A percentile compares a stretch with the other conserved stretches of the same genome.
Conservation (phyloP, 2,888 invertebrate species). For the Mythimna ferrago region DNA sequence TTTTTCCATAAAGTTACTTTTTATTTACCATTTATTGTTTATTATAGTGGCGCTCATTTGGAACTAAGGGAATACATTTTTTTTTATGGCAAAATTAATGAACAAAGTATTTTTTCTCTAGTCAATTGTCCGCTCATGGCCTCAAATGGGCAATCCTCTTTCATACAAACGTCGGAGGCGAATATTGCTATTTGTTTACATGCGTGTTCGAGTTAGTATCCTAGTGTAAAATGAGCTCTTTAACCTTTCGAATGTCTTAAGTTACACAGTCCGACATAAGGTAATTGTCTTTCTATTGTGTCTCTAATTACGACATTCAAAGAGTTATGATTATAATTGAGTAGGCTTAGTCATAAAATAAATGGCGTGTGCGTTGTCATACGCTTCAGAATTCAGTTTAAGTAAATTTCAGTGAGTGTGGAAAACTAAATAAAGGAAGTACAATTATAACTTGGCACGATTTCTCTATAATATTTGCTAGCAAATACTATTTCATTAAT, state of each 20-base stretch:
- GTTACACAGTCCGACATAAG: too few relatives aligned
- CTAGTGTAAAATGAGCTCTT: constrained; percentile 15
- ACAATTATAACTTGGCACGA: background rate
- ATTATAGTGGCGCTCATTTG: too few relatives aligned
- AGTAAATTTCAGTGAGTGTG: background rate
- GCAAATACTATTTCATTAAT: background rate
- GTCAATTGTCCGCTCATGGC: too few relatives aligned
- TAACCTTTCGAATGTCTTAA: too few relatives aligned
- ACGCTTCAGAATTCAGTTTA: background rate
- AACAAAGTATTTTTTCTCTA: too few relatives aligned
- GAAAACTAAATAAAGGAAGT: background rate
- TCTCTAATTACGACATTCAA: too few relatives aligned
- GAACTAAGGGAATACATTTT: too few relatives aligned
- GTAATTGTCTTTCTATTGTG: too few relatives aligned
- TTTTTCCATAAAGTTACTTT: too few relatives aligned
- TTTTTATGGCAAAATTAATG: too few relatives aligned
- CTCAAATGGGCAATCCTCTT: background rate
- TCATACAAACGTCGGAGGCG: background rate
- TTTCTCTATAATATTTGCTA: background rate
- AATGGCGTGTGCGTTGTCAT: background rate
- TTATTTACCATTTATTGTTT: too few relatives aligned
- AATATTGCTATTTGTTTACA: background rate
- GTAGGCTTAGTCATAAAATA: constrained; percentile 14
- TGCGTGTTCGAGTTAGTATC: background rate
- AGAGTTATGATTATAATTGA: constrained; percentile 15